Evolutionary conservation across 2,888 invertebrate genomes (phyloP).

Genomic region (Caenorhabditis sp.): DNA sequence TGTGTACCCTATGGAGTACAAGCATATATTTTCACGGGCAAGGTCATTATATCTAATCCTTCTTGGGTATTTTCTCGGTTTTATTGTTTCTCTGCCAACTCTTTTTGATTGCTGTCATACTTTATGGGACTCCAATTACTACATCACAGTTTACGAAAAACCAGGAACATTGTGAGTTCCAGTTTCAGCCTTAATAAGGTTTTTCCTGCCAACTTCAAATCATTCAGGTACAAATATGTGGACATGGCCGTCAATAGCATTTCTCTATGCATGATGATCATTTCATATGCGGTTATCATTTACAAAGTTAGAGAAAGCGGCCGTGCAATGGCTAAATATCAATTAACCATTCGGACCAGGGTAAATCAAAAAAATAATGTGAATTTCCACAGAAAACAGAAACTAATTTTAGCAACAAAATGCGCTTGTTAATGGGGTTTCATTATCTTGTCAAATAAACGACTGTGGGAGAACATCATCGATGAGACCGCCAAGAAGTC

Average conservation of each 20-base stretch:
- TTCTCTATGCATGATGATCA: constrained; percentile 73
- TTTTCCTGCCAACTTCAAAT: neutral
- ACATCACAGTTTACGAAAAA: constrained; percentile 71
- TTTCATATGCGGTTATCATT: constrained; percentile 77
- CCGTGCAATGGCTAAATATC: constrained; percentile 75
- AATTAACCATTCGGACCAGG: constrained; percentile 71
- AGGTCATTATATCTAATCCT: constrained; percentile 63
- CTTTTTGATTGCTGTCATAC: constrained; percentile 76
- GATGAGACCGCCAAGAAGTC: constrained; percentile 71
- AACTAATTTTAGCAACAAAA: constrained; percentile 69
- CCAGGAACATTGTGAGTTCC: constrained; percentile 68
- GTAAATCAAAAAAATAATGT: constrained; percentile 30
- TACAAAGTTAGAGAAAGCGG: constrained; percentile 75
- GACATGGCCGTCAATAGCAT: constrained; percentile 75
- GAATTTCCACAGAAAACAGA: too few relatives aligned
- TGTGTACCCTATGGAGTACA: constrained; percentile 77
- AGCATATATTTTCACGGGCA: constrained; percentile 69
- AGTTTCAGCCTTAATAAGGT: neutral
- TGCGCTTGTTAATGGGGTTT: constrained; percentile 62
- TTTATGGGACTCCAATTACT: constrained; percentile 70
- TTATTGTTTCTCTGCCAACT: constrained; percentile 74
- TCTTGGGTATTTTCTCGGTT: constrained; percentile 63
- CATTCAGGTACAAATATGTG: constrained; percentile 73
- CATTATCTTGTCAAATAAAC: constrained; percentile 60
- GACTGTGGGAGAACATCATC: constrained; percentile 66